Percentiles rank a stretch among this genome's conserved stretches.
Evolutionary conservation across 1,140 invertebrate species (phyloP).

Genomic region (Pectinophora gossypiella): DNA sequence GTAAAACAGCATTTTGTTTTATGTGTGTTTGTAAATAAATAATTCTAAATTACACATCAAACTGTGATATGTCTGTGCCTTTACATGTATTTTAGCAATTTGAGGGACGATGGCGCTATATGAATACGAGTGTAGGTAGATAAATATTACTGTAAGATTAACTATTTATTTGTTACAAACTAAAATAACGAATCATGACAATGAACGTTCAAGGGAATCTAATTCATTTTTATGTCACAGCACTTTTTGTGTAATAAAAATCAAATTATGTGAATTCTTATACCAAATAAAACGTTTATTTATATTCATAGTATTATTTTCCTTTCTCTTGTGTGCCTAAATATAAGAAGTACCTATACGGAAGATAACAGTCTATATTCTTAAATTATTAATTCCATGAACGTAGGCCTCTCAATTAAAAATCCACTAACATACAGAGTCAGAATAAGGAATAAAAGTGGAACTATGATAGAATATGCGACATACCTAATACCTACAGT

Average conservation of each 20-base stretch:
- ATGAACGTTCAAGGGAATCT: background rate
- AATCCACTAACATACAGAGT: too few species aligned
- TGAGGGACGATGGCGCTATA: conserved; percentile 50
- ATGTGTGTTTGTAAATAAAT: conserved; percentile 24
- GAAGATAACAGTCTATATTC: too few species aligned
- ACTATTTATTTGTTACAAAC: conserved; percentile 1
- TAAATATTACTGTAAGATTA: background rate
- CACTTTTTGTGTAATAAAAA: background rate
- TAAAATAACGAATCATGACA: background rate
- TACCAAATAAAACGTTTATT: conserved; percentile 1
- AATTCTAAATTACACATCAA: conserved; percentile 43
- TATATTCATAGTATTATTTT: background rate
- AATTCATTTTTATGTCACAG: background rate
- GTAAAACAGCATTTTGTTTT: conserved; percentile 8
- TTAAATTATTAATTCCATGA: too few species aligned
- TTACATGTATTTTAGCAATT: conserved; percentile 42
- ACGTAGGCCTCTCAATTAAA: too few species aligned
- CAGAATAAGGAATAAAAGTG: too few species aligned
- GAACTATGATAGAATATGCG: too few species aligned
- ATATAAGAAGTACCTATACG: too few species aligned
- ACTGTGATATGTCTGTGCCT: conserved; percentile 74
- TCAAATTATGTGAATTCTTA: conserved; percentile 1
- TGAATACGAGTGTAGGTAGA: background rate
- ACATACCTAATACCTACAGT: too few species aligned
- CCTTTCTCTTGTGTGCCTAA: too few species aligned